Evolutionary conservation across 2,113 vertebrate genomes (phyloP), one percentile per base, ranked within the genome.

Genomic region (Suncus etruscus): DNA sequence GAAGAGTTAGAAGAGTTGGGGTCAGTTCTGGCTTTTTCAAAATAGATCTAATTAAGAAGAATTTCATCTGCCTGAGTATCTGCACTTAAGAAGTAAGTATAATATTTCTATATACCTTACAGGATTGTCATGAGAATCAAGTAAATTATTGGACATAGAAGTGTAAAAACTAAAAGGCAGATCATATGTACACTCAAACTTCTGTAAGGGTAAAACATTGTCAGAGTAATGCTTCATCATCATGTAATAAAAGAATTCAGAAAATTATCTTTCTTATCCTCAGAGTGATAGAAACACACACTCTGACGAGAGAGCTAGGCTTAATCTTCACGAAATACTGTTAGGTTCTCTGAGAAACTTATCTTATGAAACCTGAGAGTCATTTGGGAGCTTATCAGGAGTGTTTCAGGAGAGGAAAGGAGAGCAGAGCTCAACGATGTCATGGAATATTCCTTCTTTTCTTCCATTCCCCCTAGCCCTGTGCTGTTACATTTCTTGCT

Each of bases 371-470:
- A 94, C 83, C 69, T 2, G 77, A 94, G 88, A 54, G 73, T 18
- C 61, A 45, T 63, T 92, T 75, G 80, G 82, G 86, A 96, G 89
- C 93, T 95, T 95, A 95, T 96, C 95, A 61, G 86, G 61, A 94
- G 78, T 8, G 31, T 92, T 90, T 95, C 51, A 8, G 10, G 75
- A 93, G 83, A 79, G 51, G 66, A 94, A 90, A 83, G 58, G 72
- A 90, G 87, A 85, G 47, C 92, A 84, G 90, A 86, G 93, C 86
- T 65, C 14, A 8, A 90, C 47, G 20, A 4, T 94, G 95, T 96
- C 96, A 97, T 94, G 96, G 96, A 97, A 97, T 95, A 94, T 96
- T 96, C 95, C 96, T 95, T 81, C 69, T 82, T 91, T 84, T 80
- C 95, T 94, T 95, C 96, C 95, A 94, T 87, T 86, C 80, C 83